Base-by-base conservation (phyloP, 2,797 vertebrate genomes). In the Emys orbicularis region DNA sequence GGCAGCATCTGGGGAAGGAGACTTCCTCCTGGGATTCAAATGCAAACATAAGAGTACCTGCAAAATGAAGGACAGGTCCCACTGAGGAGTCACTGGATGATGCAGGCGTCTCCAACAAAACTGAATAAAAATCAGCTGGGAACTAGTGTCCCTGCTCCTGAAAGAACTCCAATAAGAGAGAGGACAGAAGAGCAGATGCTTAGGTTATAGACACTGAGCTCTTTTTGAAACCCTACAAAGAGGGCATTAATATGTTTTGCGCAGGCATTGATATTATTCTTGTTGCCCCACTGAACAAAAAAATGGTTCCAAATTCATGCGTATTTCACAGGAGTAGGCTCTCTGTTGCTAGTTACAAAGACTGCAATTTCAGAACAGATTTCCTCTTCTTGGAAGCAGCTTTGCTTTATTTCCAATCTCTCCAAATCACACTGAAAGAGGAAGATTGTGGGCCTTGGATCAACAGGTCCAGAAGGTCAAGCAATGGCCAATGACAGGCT, bases 391-490 rank as follows among this genome's bases (percentile, higher is more conserved):
- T 82, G 37, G n/a, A 91, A 54, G 91, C 59, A 94, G 85, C 37
- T 80, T 79, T 85, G 88, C 84, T 93, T 94, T 90, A 53, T 61
- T 84, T 57, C 25, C 25, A 50, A 65, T 49, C 59, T 90, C 59
- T 90, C 41, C 74, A n/a, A 93, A 86, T n/a, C 29, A 15, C 41
- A 37, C 49, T 0, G 0, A 23, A 84, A 10, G 18, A 95, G 79
- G 85, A 90, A 90, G 11, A 44, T 44, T 84, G 23, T 81, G 80
- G 79, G 34, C 8, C 1, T 68, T 83, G 86, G 92, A 82, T 79
- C 47, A 83, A 84, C 59, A 84, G 84, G 84, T 31, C 88, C 89
- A 94, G 57, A 81, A 89, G 86, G 91, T 50, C 37, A 80, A 84
- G 80, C 57, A 49, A 77, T 92, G 57, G 21, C 37, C 56, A 50